Evolutionary conservation across 2,888 invertebrate genomes (phyloP), one percentile per base, ranked within the genome.

Genomic region (Pseudolycoriella hygida): DNA sequence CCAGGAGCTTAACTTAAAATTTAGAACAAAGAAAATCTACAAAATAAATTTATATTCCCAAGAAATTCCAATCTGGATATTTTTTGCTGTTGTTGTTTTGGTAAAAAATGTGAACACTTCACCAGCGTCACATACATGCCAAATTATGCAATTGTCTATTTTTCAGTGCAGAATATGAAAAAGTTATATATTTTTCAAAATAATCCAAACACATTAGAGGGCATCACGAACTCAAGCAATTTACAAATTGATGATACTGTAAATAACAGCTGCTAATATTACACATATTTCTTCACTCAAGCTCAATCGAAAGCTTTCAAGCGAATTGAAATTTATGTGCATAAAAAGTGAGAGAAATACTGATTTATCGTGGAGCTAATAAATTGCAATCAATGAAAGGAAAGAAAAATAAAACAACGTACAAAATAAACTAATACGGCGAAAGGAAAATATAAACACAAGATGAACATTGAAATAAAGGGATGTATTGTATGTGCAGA

Each of bases 221-320:
- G 41, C 25, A 41, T 41, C 41, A 41, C 41, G 41, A 41, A 41
- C 41, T 25, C 11, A 25, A 41, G 14, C 41, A 41, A 41, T 41
- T 41, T 14, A 14, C 15, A 41, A 41, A 41, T 41, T 41, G 41
- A 41, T 41, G 25, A 41, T 41, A 41, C 19, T 41, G 41, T 41
- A 25, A 25, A 41, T 25, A 41, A 25, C 20, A 41, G n/a, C 40
- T 17, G 39, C 17, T 39, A 39, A 39, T 39, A 39, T 25, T 40
- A 40, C 41, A 41, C 41, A 41, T 41, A 41, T 41, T 41, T 41
- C 41, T 41, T 41, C 41, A 19, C 41, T 41, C 41, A 41, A 41
- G 30, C 41, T 41, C 41, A 41, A 41, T 41, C 41, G 41, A 41
- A 41, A 41, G 41, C 41, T 41, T 41, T 41, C 41, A 41, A 41